Percentiles rank a stretch among this genome's conserved stretches.
These are phyloP conservation scores for Pampus argenteus DNA, from an alignment of 2,797 vertebrate species.

Conservation along the genomic window DNA sequence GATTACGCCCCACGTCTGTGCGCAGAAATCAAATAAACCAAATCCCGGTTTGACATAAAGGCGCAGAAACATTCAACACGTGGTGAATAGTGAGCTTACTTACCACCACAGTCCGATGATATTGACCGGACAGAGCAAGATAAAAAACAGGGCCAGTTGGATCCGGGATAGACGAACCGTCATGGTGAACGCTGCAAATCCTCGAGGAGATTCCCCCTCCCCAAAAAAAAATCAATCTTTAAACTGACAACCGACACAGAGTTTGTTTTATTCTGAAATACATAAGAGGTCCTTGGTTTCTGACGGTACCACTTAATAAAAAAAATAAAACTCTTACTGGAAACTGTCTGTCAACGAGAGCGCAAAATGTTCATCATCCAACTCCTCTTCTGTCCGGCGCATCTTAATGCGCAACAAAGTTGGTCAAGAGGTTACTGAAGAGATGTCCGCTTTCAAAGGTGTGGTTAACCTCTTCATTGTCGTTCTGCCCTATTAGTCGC, in stretches of 20 bases:
- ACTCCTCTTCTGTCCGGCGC: conserved; percentile 66
- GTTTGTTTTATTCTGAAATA: conserved; percentile 44
- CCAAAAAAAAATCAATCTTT: conserved; percentile 20
- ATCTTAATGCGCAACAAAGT: conserved; percentile 72
- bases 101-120: conserved; percentile 97
- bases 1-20: conserved; percentile 12
- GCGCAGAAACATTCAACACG: conserved; percentile 50
- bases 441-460: conserved; percentile 73
- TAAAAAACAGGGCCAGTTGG: conserved; percentile 92
- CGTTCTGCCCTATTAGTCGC: conserved; percentile 43
- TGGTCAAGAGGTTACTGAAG: conserved; percentile 68
- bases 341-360: conserved; percentile 53
- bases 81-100: conserved; percentile 77
- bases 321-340: conserved; percentile 36
- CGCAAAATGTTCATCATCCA: conserved; percentile 67
- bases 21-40: conserved; percentile 13
- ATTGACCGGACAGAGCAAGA: conserved; percentile 93
- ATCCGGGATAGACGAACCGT: conserved; percentile 89
- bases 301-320: conserved; percentile 34
- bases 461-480: conserved; percentile 80
- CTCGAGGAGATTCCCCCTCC: conserved; percentile 59
- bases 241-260: conserved; percentile 52
- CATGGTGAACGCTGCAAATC: conserved; percentile 72
- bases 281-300: conserved; percentile 66
- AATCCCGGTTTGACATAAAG: conserved; percentile 15